Evolutionary conservation across 1,140 invertebrate species (phyloP).

Genomic region (Lepeophtheirus salmonis): DNA sequence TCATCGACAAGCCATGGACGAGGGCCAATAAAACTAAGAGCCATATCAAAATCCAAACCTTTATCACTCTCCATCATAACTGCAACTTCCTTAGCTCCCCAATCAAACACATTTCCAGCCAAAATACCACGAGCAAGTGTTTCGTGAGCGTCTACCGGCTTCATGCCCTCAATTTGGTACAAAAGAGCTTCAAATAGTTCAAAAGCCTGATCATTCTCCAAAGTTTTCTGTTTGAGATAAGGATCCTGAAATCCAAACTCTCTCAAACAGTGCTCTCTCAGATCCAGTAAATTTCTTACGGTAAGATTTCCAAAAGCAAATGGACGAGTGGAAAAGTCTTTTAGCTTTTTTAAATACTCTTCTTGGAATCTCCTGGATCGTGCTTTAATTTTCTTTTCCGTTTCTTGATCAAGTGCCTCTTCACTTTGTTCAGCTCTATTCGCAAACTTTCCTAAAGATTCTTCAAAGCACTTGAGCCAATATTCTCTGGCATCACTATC

Average conservation of each 20-base stretch:
- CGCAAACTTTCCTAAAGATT: conserved; percentile 49
- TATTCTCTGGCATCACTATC: conserved; percentile 71
- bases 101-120: conserved; percentile 87
- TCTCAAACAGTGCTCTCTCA: conserved; percentile 71
- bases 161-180: conserved; percentile 34
- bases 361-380: conserved; percentile 11
- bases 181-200: conserved; percentile 33
- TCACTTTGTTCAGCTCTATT: conserved; percentile 55
- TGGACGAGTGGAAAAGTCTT: conserved; percentile 24
- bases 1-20: conserved; percentile 78
- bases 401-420: conserved; percentile 26
- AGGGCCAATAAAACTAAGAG: conserved; percentile 18
- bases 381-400: not conserved
- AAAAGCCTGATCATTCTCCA: conserved; percentile 45
- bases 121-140: conserved; percentile 40
- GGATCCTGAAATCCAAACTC: conserved; percentile 82
- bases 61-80: conserved; percentile 48
- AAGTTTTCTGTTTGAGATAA: conserved; percentile 53
- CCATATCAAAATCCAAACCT: conserved; percentile 47
- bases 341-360: conserved; percentile 9
- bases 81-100: conserved; percentile 74
- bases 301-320: conserved; percentile 69
- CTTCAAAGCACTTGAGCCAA: conserved; percentile 77
- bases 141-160: conserved; percentile 34
- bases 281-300: conserved; percentile 68